Base-by-base conservation (phyloP, 1,140 invertebrate genomes). In the Lanistes nyassanus region DNA sequence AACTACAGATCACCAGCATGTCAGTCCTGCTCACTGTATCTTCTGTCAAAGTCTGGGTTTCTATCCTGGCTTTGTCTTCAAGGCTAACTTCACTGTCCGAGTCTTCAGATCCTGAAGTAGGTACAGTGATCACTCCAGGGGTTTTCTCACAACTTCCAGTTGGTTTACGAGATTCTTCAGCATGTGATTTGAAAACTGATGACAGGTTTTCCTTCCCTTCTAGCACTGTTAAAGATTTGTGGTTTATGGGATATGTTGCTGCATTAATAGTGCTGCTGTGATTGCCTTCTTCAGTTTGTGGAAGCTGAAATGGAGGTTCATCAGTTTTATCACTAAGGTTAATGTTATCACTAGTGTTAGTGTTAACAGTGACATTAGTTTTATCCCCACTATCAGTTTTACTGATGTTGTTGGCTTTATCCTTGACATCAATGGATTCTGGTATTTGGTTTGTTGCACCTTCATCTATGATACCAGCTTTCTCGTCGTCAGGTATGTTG, bases 321-420 rank as follows among this genome's bases (percentile, higher is more conserved):
- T 60, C 4, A 60, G 23, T 26, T 26, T 16, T 26, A 26, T 60
- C 58, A 29, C 9, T 60, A 4, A 29, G 11, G 31, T 55, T 55
- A 55, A 16, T 55, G n/a, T 55, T 55, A 55, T 55, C n/a, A 55
- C n/a, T 55, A 55, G 13, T 55, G n/a, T 55, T 55, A 55, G 13
- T 55, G n/a, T 55, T 55, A 55, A 16, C n/a, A 55, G 13, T 55
- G n/a, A 16, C n/a, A 55, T 55, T 55, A 55, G 13, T 55, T 16
- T 55, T 55, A 55, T 55, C n/a, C 13, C n/a, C n/a, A 55, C n/a
- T 55, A 55, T 55, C n/a, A 55, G n/a, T 55, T 16, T 55, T 55
- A 55, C n/a, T 55, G n/a, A 16, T 55, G 53, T 55, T 55, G 53
- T 55, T 55, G n/a, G 13, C n/a, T 16, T 55, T 55, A 55, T 55